A percentile compares a stretch with the other conserved stretches of the same genome.
Evolutionary conservation across 2,113 vertebrate species (phyloP).

Genomic region (Poicephalus gulielmi): DNA sequence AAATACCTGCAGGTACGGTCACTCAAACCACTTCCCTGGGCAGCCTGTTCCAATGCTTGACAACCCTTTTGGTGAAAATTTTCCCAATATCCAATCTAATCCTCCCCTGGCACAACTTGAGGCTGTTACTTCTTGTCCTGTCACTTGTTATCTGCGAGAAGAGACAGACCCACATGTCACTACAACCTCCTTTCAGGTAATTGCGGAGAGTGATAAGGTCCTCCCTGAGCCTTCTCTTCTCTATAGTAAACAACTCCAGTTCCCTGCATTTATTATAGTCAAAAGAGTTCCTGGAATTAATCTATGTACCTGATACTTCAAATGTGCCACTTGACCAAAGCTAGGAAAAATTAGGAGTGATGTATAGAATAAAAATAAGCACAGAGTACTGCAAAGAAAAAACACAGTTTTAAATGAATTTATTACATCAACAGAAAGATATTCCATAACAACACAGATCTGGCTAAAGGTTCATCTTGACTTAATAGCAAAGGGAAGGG

Average conservation of each 20-base stretch:
- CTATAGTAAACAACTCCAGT: neutral
- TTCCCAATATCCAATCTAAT: neutral
- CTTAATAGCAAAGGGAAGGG: neutral
- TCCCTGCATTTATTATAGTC: neutral
- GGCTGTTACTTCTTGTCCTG: neutral
- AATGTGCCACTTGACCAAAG: neutral
- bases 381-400: neutral
- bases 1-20: neutral
- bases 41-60: neutral
- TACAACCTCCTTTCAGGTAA: neutral
- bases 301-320: neutral
- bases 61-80: neutral
- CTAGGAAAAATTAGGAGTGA: neutral
- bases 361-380: neutral
- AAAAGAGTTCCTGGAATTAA: neutral
- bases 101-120: neutral
- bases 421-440: neutral
- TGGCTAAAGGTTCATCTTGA: neutral
- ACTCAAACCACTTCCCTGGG: neutral
- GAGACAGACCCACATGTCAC: fast-evolving
- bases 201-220: fast-evolving
- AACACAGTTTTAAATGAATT: neutral
- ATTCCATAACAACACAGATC: neutral
- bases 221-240: neutral
- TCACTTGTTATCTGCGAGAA: neutral